Evolutionary conservation across 2,113 vertebrate genomes (phyloP).

Genomic region (Melospiza melodia): DNA sequence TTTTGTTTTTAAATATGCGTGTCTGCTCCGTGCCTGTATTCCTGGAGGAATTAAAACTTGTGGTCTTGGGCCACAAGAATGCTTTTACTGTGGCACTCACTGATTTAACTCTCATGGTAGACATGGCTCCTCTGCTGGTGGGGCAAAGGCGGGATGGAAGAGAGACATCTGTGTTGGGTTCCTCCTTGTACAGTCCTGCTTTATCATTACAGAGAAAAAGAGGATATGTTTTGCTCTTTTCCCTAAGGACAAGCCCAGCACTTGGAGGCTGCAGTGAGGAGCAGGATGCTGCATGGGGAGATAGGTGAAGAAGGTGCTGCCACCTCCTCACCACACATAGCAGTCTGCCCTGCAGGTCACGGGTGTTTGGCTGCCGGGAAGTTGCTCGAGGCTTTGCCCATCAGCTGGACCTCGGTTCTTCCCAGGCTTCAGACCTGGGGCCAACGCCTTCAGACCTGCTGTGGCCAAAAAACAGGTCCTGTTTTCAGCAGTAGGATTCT

Average conservation of each 20-base stretch:
- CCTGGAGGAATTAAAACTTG: not conserved
- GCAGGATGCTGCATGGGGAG: not conserved
- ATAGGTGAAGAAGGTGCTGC: not conserved
- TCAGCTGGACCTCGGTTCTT: not conserved
- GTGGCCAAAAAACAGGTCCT: not conserved
- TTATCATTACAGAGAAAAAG: not conserved
- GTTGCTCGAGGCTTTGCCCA: not conserved
- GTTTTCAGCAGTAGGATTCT: not conserved
- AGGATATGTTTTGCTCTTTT: not conserved
- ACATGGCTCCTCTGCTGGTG: not conserved
- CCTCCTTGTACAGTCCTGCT: not conserved
- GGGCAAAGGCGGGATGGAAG: not conserved
- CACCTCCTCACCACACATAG: accelerated
- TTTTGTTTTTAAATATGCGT: constrained; percentile 6
- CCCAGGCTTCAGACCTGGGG: not conserved
- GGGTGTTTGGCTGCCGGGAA: not conserved
- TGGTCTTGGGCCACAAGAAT: not conserved
- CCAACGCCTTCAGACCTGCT: not conserved
- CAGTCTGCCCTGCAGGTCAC: not conserved
- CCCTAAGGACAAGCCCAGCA: not conserved
- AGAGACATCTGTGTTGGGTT: not conserved
- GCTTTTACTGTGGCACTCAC: not conserved
- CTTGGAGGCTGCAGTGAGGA: not conserved
- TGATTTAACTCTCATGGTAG: not conserved
- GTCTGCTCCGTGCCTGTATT: not conserved